Percentiles rank a stretch among this genome's conserved stretches.
phyloP scores from a whole-genome alignment of 2,888 invertebrate species.

The Cantharis rufa region DNA sequence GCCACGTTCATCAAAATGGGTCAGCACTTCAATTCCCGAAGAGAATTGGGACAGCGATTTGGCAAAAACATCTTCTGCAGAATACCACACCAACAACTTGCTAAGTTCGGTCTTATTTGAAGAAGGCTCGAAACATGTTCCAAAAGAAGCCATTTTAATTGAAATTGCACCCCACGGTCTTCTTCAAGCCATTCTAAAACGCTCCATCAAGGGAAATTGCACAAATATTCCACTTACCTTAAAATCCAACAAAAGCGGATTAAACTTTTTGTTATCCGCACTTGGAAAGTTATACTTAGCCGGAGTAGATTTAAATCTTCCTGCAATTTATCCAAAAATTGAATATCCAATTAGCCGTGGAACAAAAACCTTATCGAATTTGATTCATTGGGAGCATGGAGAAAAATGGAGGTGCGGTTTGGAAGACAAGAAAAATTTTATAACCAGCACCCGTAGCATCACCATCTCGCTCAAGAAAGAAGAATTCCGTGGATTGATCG shows the following conservation, averaged over 20 bases:
- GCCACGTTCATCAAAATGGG: conserved; percentile 65
- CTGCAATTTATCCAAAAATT: conserved; percentile 76
- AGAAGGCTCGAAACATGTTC: conserved; percentile 79
- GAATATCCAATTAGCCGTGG: conserved; percentile 84
- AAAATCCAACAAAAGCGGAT: conserved; percentile 67
- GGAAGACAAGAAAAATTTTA: conserved; percentile 48
- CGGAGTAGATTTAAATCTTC: conserved; percentile 77
- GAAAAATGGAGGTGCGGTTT: conserved; percentile 69
- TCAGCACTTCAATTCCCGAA: conserved; percentile 68
- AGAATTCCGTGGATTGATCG: conserved; percentile 48
- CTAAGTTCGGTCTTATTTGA: conserved; percentile 76
- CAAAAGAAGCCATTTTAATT: conserved; percentile 79
- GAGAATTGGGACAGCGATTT: conserved; percentile 62
- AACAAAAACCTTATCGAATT: conserved; percentile 81
- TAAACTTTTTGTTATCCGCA: conserved; percentile 64
- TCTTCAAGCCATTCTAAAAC: conserved; percentile 82
- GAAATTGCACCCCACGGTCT: conserved; percentile 92
- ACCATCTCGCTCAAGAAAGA: conserved; percentile 59
- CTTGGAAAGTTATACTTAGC: conserved; percentile 79
- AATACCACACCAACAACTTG: conserved; percentile 71
- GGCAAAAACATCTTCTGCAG: conserved; percentile 64
- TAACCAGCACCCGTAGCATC: conserved; percentile 47
- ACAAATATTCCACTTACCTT: conserved; percentile 78
- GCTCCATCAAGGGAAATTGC: conserved; percentile 73
- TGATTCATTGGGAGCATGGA: conserved; percentile 88